Percentiles rank a stretch among this genome's conserved stretches.
Conservation (phyloP, 2,113 vertebrate species). For the Prinia subflava region DNA sequence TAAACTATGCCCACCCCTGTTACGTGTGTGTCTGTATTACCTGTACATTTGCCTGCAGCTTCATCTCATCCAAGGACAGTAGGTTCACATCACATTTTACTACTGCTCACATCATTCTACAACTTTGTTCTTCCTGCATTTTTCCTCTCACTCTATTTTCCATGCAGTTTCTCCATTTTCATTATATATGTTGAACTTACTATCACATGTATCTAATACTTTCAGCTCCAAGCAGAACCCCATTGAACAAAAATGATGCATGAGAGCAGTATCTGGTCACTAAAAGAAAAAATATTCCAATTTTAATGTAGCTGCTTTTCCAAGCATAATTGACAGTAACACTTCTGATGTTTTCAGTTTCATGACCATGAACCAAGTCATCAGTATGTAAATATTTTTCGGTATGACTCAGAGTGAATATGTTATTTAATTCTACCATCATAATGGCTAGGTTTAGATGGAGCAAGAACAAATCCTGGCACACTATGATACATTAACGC, state of each 20-base stretch:
- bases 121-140: background rate
- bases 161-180: background rate
- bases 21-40: background rate
- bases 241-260: background rate
- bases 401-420: background rate
- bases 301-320: background rate
- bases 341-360: background rate
- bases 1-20: background rate
- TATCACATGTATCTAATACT: background rate
- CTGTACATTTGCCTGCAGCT: background rate
- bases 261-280: background rate
- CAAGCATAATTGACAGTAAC: background rate
- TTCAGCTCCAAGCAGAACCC: background rate
- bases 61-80: background rate
- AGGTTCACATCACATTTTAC: background rate
- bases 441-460: background rate
- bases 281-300: background rate
- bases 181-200: background rate
- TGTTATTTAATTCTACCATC: background rate
- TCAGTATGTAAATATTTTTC: constrained; percentile 15
- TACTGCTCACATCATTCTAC: background rate
- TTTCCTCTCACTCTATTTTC: background rate
- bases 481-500: background rate
- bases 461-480: background rate
- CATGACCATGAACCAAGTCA: background rate